A percentile compares a stretch with the other conserved stretches of the same genome.
phyloP scores from a whole-genome alignment of 2,797 vertebrate species.

The Brachymystax lenok region DNA sequence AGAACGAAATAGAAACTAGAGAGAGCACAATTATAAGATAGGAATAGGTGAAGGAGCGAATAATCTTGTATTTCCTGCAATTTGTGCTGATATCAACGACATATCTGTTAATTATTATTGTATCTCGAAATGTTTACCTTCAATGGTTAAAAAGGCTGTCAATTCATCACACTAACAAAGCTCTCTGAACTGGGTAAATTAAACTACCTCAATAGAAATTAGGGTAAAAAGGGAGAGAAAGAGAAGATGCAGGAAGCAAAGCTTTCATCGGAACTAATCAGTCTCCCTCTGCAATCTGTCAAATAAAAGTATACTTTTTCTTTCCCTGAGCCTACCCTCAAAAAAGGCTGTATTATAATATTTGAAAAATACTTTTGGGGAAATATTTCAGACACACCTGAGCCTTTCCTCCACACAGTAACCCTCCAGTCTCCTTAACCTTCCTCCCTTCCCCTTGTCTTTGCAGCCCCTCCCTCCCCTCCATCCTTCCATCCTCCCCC shows the following conservation, averaged over 20 bases:
- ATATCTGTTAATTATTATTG: neutral
- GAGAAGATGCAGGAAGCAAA: neutral
- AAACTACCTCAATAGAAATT: neutral
- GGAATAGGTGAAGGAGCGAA: constrained; percentile 8
- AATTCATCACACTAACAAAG: neutral
- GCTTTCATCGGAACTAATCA: neutral
- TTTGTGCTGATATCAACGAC: neutral
- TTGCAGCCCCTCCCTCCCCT: constrained; percentile 32
- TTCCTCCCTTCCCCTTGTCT: constrained; percentile 13
- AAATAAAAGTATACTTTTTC: neutral
- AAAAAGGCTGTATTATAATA: neutral
- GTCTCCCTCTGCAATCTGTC: neutral
- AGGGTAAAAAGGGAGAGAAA: neutral
- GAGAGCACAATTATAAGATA: neutral
- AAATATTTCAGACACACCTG: neutral
- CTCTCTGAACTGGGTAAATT: neutral
- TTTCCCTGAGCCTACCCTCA: neutral
- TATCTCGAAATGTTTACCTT: neutral
- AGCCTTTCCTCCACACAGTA: neutral
- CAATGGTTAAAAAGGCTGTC: neutral
- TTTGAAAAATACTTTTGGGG: neutral
- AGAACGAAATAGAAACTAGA: neutral
- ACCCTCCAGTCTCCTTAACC: neutral
- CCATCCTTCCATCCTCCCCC: constrained; percentile 42
- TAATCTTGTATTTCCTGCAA: neutral